phyloP scores from a whole-genome alignment of 2,888 invertebrate species.

The Metalampra italica region DNA sequence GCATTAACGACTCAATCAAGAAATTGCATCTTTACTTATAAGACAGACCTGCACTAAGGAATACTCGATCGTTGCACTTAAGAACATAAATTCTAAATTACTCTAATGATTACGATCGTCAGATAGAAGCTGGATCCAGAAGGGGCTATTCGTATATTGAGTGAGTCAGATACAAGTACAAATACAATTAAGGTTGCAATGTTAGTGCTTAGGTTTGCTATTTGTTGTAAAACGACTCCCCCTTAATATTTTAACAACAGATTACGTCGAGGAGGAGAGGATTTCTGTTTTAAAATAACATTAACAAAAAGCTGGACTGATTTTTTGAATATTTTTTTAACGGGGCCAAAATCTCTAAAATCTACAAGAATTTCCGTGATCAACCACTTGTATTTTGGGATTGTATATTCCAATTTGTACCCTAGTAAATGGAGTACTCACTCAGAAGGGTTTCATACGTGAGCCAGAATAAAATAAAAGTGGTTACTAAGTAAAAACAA shows the following conservation, averaged over 20 bases:
- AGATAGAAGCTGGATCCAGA: background rate
- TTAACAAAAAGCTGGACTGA: too few species aligned
- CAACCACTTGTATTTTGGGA: background rate
- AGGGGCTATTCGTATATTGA: background rate
- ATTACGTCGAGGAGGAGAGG: too few species aligned
- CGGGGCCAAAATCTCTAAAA: too few species aligned
- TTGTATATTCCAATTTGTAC: too few species aligned
- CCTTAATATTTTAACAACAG: too few species aligned
- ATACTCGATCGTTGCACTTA: background rate
- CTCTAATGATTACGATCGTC: background rate
- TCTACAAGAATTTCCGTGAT: background rate
- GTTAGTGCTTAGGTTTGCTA: too few species aligned
- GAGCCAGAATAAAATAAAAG: constrained; percentile 14
- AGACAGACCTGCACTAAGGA: background rate
- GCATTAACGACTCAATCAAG: background rate
- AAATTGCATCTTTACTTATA: constrained; percentile 1
- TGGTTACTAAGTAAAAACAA: constrained; percentile 57
- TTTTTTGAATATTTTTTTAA: too few species aligned
- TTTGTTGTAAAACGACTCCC: too few species aligned
- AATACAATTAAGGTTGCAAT: too few species aligned
- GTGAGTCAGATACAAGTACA: too few species aligned
- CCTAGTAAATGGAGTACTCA: background rate
- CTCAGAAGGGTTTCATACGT: constrained; percentile 3
- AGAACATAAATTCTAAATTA: background rate
- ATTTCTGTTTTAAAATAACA: too few species aligned